Evolutionary conservation across 2,113 vertebrate species (phyloP), one percentile per base, ranked within the genome.

Genomic region (Pipra filicauda): DNA sequence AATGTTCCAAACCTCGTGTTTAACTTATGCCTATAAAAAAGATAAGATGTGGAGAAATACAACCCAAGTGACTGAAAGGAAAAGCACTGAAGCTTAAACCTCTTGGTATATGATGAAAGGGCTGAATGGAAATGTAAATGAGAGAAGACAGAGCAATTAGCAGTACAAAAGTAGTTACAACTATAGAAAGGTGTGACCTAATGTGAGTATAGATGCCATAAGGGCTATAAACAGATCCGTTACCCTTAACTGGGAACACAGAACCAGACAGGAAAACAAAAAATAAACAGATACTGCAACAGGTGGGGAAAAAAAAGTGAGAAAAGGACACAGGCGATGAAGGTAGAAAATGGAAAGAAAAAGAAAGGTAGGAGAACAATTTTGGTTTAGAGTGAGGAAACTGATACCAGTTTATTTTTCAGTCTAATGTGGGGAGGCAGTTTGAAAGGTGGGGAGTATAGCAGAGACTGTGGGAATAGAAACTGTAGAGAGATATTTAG

Each of bases 401-500:
- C 5, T 64, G 33, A 64, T 69, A 74, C 11, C 8, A 24, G 31
- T 51, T 85, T 70, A 85, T 79, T 93, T 88, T 89, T 95, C 51
- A 66, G 24, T 39, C 35, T 27, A 9, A 8, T 8, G 4, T 76
- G 13, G 15, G 19, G 23, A 85, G 33, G 35, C 15, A 67, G 23
- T 82, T 66, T 88, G 75, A 81, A 85, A 58, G 6, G 4, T 9
- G 19, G 5, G n/a, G 20, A 69, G 11, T 79, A 18, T 37, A 14
- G 11, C 33, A 11, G 59, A 65, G 39, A 31, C 15, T 54, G 5
- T 91, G 52, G 35, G 76, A 88, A 93, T 88, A 91, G 61, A 91
- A 93, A 84, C 57, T 52, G n/a, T 39, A 84, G 79, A 48, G 61
- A 92, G 72, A 90, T 90, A 96, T 93, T 95, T 93, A 88, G 85